These are phyloP conservation scores for Marmota flaviventris DNA, from an alignment of 2,113 vertebrate species.

Conservation along the genomic window DNA sequence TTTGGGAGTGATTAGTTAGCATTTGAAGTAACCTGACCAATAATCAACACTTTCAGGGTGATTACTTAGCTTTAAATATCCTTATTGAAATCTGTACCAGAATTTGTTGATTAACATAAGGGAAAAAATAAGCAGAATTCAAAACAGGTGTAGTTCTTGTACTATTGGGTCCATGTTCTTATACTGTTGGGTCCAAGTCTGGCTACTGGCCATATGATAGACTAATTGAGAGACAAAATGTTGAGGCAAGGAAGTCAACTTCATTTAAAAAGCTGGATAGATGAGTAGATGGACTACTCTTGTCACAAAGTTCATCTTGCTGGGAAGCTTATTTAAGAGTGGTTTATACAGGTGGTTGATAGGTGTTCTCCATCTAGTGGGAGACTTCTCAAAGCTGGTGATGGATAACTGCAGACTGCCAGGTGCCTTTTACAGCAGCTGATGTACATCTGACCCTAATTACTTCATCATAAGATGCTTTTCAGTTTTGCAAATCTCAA, in stretches of 20 bases:
- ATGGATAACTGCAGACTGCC: neutral
- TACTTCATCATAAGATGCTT: neutral
- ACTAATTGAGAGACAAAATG: neutral
- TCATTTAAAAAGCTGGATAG: neutral
- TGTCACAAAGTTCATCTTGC: neutral
- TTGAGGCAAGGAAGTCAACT: too few species aligned
- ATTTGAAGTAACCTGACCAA: neutral
- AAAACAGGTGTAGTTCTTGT: neutral
- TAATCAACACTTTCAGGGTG: neutral
- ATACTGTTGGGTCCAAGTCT: neutral
- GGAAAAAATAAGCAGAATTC: neutral
- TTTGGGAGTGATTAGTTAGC: neutral
- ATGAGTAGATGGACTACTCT: neutral
- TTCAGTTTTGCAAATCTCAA: neutral
- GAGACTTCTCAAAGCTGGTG: neutral
- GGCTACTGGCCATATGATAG: neutral
- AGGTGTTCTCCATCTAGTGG: neutral
- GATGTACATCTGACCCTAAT: neutral
- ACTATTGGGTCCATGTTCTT: neutral
- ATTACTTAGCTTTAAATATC: neutral
- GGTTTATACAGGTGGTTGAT: neutral
- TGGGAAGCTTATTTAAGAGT: neutral
- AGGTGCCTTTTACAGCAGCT: too few species aligned
- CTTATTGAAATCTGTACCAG: neutral
- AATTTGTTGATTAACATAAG: neutral